Evolutionary conservation across 2,113 vertebrate species (phyloP).

Genomic region (Poeciliopsis occidentalis): DNA sequence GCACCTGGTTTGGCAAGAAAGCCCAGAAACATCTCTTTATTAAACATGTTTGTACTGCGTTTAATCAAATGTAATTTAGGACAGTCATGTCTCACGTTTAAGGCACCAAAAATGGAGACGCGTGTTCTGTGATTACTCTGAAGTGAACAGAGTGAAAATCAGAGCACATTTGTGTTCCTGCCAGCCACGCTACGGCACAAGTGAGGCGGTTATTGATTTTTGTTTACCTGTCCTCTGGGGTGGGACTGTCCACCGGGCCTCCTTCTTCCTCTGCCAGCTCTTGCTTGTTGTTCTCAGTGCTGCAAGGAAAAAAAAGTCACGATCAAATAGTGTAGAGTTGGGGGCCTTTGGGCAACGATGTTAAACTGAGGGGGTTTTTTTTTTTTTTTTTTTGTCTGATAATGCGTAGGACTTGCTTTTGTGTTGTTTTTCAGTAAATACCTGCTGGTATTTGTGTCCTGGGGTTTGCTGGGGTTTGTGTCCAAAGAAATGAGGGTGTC

Average conservation of each 20-base stretch:
- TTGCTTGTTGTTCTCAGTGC: conserved; percentile 45
- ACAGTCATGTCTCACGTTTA: conserved; percentile 18
- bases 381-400: not conserved
- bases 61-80: conserved; percentile 39
- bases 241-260: conserved; percentile 8
- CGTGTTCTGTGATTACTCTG: conserved; percentile 32
- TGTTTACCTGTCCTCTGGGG: conserved; percentile 42
- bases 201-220: conserved; percentile 50
- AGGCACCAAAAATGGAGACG: conserved; percentile 14
- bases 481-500: conserved; percentile 58
- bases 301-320: conserved; percentile 33
- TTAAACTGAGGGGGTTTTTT: conserved; percentile 1
- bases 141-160: conserved; percentile 37
- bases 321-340: conserved; percentile 31
- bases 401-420: conserved; percentile 4
- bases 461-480: conserved; percentile 23
- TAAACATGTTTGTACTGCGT: conserved; percentile 16
- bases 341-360: conserved; percentile 7
- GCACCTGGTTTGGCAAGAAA: conserved; percentile 29
- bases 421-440: conserved; percentile 36
- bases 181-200: conserved; percentile 34
- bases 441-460: conserved; percentile 42
- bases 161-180: conserved; percentile 23
- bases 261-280: conserved; percentile 33
- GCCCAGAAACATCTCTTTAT: conserved; percentile 1